Evolutionary conservation across 2,797 vertebrate species (phyloP).

Genomic region (Gallirallus australis): DNA sequence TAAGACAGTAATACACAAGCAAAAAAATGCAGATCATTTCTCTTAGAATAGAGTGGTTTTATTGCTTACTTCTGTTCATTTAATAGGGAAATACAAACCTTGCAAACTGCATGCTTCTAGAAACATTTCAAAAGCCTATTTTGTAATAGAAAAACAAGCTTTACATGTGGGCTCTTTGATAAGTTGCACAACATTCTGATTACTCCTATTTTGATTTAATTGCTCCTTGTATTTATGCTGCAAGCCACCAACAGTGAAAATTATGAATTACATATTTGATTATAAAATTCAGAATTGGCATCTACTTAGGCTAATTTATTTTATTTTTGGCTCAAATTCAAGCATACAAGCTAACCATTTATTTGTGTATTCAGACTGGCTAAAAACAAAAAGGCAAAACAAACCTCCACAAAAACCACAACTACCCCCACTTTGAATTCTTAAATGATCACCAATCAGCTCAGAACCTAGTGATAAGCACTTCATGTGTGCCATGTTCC

Average conservation of each 20-base stretch:
- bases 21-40: neutral
- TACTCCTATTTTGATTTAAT: slow-evolving; percentile 11
- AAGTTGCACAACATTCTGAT: neutral
- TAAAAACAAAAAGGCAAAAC: neutral
- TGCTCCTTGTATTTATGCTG: neutral
- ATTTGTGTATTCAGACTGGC: neutral
- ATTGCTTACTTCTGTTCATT: neutral
- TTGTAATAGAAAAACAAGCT: neutral
- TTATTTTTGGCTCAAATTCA: neutral
- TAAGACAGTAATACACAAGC: neutral
- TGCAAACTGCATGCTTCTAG: neutral
- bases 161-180: neutral
- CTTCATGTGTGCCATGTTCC: neutral
- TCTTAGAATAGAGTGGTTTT: neutral
- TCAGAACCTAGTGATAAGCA: neutral
- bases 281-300: neutral
- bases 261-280: neutral
- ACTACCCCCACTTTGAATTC: neutral
- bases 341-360: neutral
- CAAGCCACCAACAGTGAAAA: slow-evolving; percentile 16
- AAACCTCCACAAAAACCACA: too few relatives aligned
- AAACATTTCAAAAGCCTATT: neutral
- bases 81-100: neutral
- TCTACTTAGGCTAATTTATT: neutral
- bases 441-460: neutral